Evolutionary conservation across 1,140 invertebrate species (phyloP), one percentile per base, ranked within the genome.

Genomic region (Euschistus heros): DNA sequence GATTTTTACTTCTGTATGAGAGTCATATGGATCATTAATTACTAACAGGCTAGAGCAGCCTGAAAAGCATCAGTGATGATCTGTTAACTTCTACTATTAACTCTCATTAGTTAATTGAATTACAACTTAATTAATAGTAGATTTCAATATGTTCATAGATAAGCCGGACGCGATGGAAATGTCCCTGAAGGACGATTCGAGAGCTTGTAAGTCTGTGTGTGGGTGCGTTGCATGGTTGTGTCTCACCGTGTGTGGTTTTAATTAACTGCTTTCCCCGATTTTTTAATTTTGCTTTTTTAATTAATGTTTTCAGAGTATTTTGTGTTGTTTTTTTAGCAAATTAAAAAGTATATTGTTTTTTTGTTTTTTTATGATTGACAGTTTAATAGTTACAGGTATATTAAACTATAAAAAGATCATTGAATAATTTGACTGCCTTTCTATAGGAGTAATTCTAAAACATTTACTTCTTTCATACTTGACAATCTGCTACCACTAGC

Each of bases 91-190:
- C n/a, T n/a, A 30, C 2, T 30, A 30, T 6, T 37, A 37, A 37
- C 13, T 6, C 7, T 10, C 13, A 37, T 37, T 37, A 10, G 33
- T 37, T 10, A 10, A 57, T 33, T 33, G 37, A 61, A 6, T 42
- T 20, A 37, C 30, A 15, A 5, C n/a, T 61, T 61, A 61, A 37
- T 33, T 33, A 61, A 61, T 61, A 37, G 37, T 10, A 37, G 27
- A 61, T 61, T 61, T 44, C 33, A 44, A 61, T 62, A 62, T 62
- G 61, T 62, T 62, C 26, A 44, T 44, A 62, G 61, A 44, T 44
- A 62, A 66, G 44, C 46, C 59, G 2, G 47, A 57, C 20, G 37
- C 50, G 33, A 62, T 61, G 60, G 65, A 66, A 37, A 47, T 61
- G 22, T 50, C 65, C 18, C 47, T 62, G 14, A 55, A 61, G 44